phyloP scores from a whole-genome alignment of 2,888 invertebrate species.

The Mythimna loreyi region DNA sequence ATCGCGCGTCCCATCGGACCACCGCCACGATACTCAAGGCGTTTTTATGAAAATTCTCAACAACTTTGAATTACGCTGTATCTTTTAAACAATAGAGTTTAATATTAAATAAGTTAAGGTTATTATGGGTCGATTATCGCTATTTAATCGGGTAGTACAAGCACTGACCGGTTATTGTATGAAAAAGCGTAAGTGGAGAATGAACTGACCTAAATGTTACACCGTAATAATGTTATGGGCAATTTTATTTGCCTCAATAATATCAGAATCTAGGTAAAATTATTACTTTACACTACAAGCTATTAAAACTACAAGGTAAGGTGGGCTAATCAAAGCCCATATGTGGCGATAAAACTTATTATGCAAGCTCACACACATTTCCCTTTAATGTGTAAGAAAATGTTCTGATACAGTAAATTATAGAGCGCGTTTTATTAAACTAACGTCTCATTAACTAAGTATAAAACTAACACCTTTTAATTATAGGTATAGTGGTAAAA shows the following conservation, averaged over 20 bases:
- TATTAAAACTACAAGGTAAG: constrained; percentile 55
- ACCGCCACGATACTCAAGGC: constrained; percentile 71
- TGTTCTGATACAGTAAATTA: constrained; percentile 52
- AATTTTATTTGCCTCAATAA: constrained; percentile 49
- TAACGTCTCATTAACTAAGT: constrained; percentile 44
- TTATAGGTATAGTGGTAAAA: too few species aligned
- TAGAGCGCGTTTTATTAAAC: constrained; percentile 50
- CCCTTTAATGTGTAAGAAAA: constrained; percentile 53
- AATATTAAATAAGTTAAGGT: constrained; percentile 37
- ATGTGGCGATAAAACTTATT: constrained; percentile 57
- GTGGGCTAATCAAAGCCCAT: constrained; percentile 56
- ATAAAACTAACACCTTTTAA: constrained; percentile 6
- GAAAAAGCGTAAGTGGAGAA: constrained; percentile 32
- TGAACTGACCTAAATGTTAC: constrained; percentile 43
- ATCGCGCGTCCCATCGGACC: constrained; percentile 76
- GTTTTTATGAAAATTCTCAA: constrained; percentile 60
- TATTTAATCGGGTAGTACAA: constrained; percentile 12
- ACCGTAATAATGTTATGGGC: constrained; percentile 32
- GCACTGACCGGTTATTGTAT: constrained; percentile 23
- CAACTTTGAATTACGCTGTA: constrained; percentile 49
- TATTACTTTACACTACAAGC: constrained; percentile 42
- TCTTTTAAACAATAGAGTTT: constrained; percentile 51
- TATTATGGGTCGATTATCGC: constrained; percentile 38
- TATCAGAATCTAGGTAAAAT: constrained; percentile 39
- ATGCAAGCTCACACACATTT: constrained; percentile 54